Evolutionary conservation across 2,888 invertebrate species (phyloP).

Genomic region (Craniophora ligustri): DNA sequence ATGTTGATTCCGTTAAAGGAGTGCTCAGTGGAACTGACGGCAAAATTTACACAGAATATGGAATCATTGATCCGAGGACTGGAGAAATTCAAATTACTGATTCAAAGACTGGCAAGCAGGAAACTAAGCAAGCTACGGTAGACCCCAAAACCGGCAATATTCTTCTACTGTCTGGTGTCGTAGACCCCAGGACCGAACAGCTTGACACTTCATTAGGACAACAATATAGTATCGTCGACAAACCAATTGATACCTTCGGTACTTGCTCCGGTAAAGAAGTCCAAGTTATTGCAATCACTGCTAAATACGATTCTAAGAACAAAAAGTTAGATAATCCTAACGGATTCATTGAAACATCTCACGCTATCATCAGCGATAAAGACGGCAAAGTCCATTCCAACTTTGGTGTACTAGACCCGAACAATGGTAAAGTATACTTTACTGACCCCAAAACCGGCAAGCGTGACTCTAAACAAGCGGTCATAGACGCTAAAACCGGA

Average conservation of each 20-base stretch:
- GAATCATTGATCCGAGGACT: conserved; percentile 89
- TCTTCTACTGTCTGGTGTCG: conserved; percentile 85
- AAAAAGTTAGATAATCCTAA: conserved; percentile 89
- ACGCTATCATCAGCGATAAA: conserved; percentile 90
- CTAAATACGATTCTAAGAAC: conserved; percentile 89
- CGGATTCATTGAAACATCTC: conserved; percentile 85
- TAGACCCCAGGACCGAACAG: conserved; percentile 89
- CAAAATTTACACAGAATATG: conserved; percentile 89
- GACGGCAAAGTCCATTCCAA: conserved; percentile 91
- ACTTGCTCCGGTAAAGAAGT: conserved; percentile 82
- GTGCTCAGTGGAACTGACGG: conserved; percentile 89
- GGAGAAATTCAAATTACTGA: conserved; percentile 84
- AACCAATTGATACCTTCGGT: conserved; percentile 84
- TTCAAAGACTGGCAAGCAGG: conserved; percentile 81
- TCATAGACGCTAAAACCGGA: conserved; percentile 86
- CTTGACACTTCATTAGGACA: conserved; percentile 88
- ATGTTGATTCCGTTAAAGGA: conserved; percentile 83
- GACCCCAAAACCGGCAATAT: conserved; percentile 88
- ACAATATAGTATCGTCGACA: conserved; percentile 89
- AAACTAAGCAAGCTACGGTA: conserved; percentile 78
- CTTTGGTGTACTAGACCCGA: conserved; percentile 89
- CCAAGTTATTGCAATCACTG: conserved; percentile 89
- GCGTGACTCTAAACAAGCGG: conserved; percentile 89
- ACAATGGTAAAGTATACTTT: conserved; percentile 88
- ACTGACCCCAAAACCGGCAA: conserved; percentile 90